phyloP scores from a whole-genome alignment of 2,888 invertebrate genomes.

The Torymus texanus region DNA sequence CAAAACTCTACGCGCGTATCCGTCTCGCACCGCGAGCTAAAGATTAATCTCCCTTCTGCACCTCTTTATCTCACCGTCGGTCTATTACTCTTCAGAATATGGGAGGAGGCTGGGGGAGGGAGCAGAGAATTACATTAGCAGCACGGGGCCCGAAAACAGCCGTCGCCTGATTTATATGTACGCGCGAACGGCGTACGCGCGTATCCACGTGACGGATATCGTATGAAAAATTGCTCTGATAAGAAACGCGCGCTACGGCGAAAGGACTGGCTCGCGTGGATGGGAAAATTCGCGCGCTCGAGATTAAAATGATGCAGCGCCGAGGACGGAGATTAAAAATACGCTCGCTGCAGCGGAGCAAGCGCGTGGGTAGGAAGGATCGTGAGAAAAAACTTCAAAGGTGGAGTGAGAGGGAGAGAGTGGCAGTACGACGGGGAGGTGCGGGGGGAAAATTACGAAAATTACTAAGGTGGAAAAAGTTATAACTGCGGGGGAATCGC shows the following conservation, averaged over 20 bases:
- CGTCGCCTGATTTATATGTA: constrained; percentile 17
- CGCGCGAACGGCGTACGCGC: not conserved
- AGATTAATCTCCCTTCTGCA: constrained; percentile 41
- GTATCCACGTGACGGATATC: not conserved
- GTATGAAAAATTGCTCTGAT: constrained; percentile 37
- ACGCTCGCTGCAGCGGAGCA: too few species aligned
- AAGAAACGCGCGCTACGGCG: constrained; percentile 12
- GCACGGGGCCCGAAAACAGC: constrained; percentile 32
- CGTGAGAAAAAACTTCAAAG: constrained; percentile 12
- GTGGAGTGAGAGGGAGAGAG: too few species aligned
- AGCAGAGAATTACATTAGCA: constrained; percentile 26
- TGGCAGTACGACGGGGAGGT: too few species aligned
- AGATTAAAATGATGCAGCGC: constrained; percentile 34
- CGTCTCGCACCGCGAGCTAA: constrained; percentile 32
- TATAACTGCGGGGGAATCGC: too few species aligned
- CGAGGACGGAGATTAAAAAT: constrained; percentile 28
- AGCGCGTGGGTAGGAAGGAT: too few species aligned
- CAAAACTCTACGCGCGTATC: not conserved
- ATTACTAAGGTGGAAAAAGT: constrained; percentile 24
- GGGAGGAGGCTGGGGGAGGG: too few species aligned
- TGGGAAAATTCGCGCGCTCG: too few species aligned
- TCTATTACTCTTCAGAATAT: constrained; percentile 12
- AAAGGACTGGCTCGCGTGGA: not conserved
- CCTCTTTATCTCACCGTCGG: constrained; percentile 40
- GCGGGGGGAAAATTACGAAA: constrained; percentile 32